Percentiles rank a stretch among this genome's conserved stretches.
These are phyloP conservation scores for Gasterosteus nipponicus DNA, from an alignment of 2,113 vertebrate genomes.

Conservation along the genomic window DNA sequence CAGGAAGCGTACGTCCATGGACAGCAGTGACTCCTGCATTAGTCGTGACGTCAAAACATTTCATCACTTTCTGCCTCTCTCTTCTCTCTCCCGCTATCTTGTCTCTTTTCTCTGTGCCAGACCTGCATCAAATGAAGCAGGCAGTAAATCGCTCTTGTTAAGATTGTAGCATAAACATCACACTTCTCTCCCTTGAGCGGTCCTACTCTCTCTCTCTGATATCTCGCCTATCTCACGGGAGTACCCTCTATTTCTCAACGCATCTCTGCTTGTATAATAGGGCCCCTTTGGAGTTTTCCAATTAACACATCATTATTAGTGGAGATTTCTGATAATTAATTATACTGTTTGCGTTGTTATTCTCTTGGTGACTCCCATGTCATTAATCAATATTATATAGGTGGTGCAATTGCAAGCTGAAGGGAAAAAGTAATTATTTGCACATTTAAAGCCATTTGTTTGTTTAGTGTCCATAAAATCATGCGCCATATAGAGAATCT, in stretches of 20 bases:
- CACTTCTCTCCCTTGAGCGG: slow-evolving; percentile 38
- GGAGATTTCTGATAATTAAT: slow-evolving; percentile 47
- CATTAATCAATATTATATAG: slow-evolving; percentile 12
- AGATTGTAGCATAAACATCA: slow-evolving; percentile 55
- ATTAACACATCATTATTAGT: slow-evolving; percentile 49
- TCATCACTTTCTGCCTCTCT: slow-evolving; percentile 47
- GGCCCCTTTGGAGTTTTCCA: slow-evolving; percentile 51
- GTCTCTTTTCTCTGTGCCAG: slow-evolving; percentile 16
- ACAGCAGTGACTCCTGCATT: slow-evolving; percentile 60
- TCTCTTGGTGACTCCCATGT: not conserved
- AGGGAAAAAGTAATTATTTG: not conserved
- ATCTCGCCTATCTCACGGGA: slow-evolving; percentile 49
- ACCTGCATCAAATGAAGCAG: slow-evolving; percentile 34
- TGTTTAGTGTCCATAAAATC: slow-evolving; percentile 6
- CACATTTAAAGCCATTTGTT: slow-evolving; percentile 23
- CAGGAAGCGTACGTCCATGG: slow-evolving; percentile 54
- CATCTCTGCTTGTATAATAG: slow-evolving; percentile 57
- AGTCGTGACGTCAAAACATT: slow-evolving; percentile 60
- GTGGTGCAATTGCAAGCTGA: not conserved
- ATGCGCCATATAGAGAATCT: not conserved
- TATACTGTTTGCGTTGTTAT: slow-evolving; percentile 7
- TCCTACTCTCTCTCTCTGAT: slow-evolving; percentile 24
- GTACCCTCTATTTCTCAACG: slow-evolving; percentile 35
- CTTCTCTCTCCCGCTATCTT: slow-evolving; percentile 27
- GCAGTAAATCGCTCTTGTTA: slow-evolving; percentile 50